phyloP scores from a whole-genome alignment of 1,140 invertebrate genomes.

The Drosophila sp. region DNA sequence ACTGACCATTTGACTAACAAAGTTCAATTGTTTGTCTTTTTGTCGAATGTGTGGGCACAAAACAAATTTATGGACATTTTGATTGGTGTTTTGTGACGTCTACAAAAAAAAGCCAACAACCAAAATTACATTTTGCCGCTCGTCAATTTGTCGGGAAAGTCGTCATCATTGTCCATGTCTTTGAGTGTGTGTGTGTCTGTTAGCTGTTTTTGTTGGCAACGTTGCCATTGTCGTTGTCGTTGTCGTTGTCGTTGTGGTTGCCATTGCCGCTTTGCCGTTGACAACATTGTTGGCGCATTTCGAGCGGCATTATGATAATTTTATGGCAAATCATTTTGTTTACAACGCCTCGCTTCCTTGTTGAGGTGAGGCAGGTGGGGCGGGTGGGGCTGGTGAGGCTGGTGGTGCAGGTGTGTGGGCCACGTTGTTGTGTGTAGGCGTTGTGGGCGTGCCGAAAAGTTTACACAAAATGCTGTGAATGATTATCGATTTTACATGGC shows the following conservation, averaged over 20 bases:
- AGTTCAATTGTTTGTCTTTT: constrained; percentile 57
- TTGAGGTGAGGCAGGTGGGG: background rate
- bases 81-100: constrained; percentile 59
- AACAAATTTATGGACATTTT: constrained; percentile 73
- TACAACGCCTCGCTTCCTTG: constrained; percentile 66
- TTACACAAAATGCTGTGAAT: constrained; percentile 75
- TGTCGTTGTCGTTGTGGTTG: constrained; percentile 14
- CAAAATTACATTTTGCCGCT: constrained; percentile 48
- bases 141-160: constrained; percentile 52
- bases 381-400: constrained; percentile 1
- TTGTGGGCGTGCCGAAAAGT: constrained; percentile 54
- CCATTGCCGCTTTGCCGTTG: constrained; percentile 56
- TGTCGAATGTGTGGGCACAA: constrained; percentile 59
- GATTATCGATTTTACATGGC: constrained; percentile 80
- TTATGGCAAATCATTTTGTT: constrained; percentile 83
- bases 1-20: constrained; percentile 16
- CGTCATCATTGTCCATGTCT: constrained; percentile 26
- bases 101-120: constrained; percentile 48
- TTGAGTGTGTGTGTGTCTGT: constrained; percentile 20
- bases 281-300: constrained; percentile 83
- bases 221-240: constrained; percentile 4
- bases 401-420: constrained; percentile 14
- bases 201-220: constrained; percentile 3
- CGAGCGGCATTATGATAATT: constrained; percentile 79
- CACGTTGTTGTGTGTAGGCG: constrained; percentile 8